Percentiles rank a stretch among this genome's conserved stretches.
Conservation (phyloP, 2,797 vertebrate species). For the Mormyrops boulengeri region DNA sequence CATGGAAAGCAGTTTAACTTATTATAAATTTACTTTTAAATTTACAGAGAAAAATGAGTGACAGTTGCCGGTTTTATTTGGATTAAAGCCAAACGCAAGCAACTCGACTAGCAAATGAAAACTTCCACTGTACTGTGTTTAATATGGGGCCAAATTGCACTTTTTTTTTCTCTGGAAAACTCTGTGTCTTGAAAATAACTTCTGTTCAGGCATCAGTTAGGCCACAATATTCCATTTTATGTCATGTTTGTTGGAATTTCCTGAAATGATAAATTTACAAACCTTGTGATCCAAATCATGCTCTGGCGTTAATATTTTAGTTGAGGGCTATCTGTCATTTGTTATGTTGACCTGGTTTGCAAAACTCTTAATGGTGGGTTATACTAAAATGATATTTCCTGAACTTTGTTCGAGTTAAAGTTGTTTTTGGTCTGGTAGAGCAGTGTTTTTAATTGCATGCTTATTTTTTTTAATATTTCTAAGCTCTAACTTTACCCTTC, state of each 20-base stretch:
- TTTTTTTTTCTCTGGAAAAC: background rate
- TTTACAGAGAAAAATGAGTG: constrained; percentile 6
- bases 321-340: background rate
- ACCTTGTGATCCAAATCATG: background rate
- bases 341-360: background rate
- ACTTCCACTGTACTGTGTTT: constrained; percentile 33
- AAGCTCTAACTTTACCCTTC: background rate
- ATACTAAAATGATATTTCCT: background rate
- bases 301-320: background rate
- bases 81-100: background rate
- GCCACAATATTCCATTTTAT: background rate
- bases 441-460: background rate
- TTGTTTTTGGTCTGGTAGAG: background rate
- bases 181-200: background rate
- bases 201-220: background rate
- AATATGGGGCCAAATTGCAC: constrained; percentile 1
- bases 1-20: background rate
- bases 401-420: background rate
- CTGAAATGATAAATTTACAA: background rate
- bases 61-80: background rate
- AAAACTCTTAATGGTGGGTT: background rate
- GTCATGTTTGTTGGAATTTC: background rate
- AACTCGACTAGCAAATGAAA: constrained; percentile 28
- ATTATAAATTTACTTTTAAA: background rate
- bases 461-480: background rate